phyloP scores from a whole-genome alignment of 2,888 invertebrate species.

The Elysia crispata region DNA sequence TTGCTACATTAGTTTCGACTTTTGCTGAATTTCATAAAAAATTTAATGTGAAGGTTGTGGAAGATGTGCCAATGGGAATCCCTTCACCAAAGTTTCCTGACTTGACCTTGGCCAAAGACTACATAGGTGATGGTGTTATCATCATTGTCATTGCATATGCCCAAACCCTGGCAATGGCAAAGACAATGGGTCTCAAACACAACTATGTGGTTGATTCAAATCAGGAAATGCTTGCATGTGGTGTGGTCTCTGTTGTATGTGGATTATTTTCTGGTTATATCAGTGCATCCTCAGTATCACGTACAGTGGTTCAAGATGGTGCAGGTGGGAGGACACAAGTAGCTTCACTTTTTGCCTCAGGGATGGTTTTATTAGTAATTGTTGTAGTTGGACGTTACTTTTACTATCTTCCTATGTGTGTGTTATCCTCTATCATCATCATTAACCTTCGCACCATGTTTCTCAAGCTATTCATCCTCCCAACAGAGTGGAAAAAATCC shows the following conservation, averaged over 20 bases:
- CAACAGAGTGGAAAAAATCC: constrained; percentile 48
- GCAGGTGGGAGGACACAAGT: constrained; percentile 88
- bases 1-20: constrained; percentile 48
- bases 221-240: constrained; percentile 72
- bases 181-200: constrained; percentile 78
- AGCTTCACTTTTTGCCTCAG: constrained; percentile 57
- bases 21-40: constrained; percentile 40
- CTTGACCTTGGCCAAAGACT: constrained; percentile 48
- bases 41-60: constrained; percentile 50
- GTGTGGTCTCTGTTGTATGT: constrained; percentile 81
- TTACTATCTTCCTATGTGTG: constrained; percentile 79
- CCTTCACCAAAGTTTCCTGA: constrained; percentile 58
- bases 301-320: constrained; percentile 85
- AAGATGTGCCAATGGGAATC: constrained; percentile 55
- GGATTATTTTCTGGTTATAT: constrained; percentile 77
- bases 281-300: constrained; percentile 78
- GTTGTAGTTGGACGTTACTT: constrained; percentile 51
- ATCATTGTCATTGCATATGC: constrained; percentile 79
- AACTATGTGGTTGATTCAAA: constrained; percentile 71
- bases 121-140: constrained; percentile 77
- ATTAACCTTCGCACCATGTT: constrained; percentile 73
- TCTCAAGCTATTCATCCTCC: constrained; percentile 58
- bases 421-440: constrained; percentile 71
- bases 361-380: constrained; percentile 55
- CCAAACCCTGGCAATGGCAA: constrained; percentile 78